Evolutionary conservation across 2,113 vertebrate species (phyloP), one percentile per base, ranked within the genome.

Genomic region (Phalacrocorax carbo): DNA sequence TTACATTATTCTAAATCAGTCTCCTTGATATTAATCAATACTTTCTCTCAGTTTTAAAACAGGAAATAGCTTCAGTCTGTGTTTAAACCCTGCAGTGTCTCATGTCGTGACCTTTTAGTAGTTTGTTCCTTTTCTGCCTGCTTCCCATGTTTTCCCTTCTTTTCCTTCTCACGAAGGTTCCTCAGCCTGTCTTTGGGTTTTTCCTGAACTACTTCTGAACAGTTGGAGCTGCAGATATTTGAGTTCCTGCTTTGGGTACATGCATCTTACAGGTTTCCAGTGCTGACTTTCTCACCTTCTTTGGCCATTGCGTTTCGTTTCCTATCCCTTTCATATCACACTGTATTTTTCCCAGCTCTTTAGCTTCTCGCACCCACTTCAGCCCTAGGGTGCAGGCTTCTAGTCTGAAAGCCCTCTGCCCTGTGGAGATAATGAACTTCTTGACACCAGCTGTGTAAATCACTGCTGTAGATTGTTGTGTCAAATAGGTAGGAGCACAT

Each of bases 61-160:
- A 96, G 96, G 95, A 97, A 97, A 97, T 97, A 94, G 93, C 46
- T 97, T 93, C 89, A 89, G 95, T 94, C 93, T 97, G 91, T 96
- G 93, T 97, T 95, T 95, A 97, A 94, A 94, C 80, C 81, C 54
- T 95, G 78, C 78, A 55, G 69, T 0, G 81, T 96, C 86, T 97
- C 70, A 48, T 94, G 94, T 93, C 81, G 0, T 90, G 97, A 97
- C 96, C 97, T 97, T 90, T 95, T 51, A 77, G 96, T 90, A 73
- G 69, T 75, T 95, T 69, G 72, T 81, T 94, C 75, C 42, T 80
- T 95, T 94, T 93, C 79, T 85, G 15, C 64, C 48, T 46, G 58
- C 34, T 76, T 62, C 23, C 27, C 19, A 29, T 61, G 25, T 86
- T 91, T 82, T 95, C 30, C 17, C 46, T 87, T 65, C 32, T 83